phyloP scores from a whole-genome alignment of 2,113 vertebrate genomes.

The Gila orcuttii region DNA sequence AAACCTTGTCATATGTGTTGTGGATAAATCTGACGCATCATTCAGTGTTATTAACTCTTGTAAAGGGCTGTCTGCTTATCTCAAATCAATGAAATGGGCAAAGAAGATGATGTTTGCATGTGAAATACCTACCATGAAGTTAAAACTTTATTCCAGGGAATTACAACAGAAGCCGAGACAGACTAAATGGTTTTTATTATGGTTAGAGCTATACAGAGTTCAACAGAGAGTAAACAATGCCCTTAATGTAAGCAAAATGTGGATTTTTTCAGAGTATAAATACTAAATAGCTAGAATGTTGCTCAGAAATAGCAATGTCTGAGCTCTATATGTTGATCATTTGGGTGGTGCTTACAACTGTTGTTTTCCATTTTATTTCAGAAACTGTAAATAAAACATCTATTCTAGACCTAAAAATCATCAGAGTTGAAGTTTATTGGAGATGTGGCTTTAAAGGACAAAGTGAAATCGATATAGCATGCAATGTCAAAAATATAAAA shows the following conservation, averaged over 20 bases:
- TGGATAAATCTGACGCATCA: background rate
- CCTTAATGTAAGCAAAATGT: background rate
- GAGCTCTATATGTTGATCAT: background rate
- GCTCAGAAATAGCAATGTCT: background rate
- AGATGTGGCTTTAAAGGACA: background rate
- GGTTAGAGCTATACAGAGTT: background rate
- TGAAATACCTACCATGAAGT: background rate
- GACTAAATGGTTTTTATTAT: background rate
- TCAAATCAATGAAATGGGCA: background rate
- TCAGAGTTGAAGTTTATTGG: background rate
- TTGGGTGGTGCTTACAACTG: background rate
- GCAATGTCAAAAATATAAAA: no score
- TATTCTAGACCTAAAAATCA: background rate
- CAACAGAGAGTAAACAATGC: background rate
- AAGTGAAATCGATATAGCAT: background rate
- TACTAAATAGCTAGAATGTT: background rate
- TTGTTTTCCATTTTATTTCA: background rate
- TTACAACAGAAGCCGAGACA: background rate
- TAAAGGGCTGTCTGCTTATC: background rate
- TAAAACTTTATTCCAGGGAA: background rate
- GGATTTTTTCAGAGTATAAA: no score
- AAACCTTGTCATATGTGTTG: background rate
- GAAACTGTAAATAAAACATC: conserved; percentile 19
- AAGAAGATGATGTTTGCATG: conserved; percentile 6
- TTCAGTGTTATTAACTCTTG: conserved; percentile 4